Percentiles rank a stretch among this genome's conserved stretches.
phyloP scores from a whole-genome alignment of 2,797 vertebrate species.

The Bufotes viridis region DNA sequence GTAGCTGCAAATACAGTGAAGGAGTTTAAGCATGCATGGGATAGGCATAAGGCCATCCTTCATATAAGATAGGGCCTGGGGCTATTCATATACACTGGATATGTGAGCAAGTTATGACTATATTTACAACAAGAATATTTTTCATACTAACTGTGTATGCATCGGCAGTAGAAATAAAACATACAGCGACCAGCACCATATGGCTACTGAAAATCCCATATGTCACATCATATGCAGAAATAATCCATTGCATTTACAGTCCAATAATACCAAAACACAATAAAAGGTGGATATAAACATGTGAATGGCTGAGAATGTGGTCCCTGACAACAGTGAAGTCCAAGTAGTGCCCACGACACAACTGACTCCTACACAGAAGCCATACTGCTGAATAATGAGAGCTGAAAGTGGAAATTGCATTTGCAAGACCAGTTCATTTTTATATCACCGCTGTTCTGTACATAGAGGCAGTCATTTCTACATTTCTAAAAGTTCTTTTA shows the following conservation, averaged over 20 bases:
- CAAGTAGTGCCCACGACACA: background rate
- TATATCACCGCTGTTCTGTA: background rate
- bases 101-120: background rate
- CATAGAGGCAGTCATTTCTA: background rate
- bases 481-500: background rate
- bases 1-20: too few relatives aligned
- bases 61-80: too few relatives aligned
- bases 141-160: background rate
- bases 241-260: slow-evolving; percentile 3
- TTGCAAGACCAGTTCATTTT: background rate
- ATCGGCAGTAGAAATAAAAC: background rate
- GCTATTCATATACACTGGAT: background rate
- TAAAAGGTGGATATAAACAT: background rate
- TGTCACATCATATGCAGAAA: slow-evolving; percentile 3
- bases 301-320: background rate
- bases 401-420: background rate
- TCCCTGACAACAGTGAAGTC: background rate
- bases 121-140: background rate
- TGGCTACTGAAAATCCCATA: background rate
- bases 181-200: background rate
- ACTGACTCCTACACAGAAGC: background rate
- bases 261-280: background rate
- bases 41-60: too few relatives aligned
- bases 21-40: too few relatives aligned
- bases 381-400: background rate